phyloP scores from a whole-genome alignment of 2,113 vertebrate species.

The Bubo blakistoni region DNA sequence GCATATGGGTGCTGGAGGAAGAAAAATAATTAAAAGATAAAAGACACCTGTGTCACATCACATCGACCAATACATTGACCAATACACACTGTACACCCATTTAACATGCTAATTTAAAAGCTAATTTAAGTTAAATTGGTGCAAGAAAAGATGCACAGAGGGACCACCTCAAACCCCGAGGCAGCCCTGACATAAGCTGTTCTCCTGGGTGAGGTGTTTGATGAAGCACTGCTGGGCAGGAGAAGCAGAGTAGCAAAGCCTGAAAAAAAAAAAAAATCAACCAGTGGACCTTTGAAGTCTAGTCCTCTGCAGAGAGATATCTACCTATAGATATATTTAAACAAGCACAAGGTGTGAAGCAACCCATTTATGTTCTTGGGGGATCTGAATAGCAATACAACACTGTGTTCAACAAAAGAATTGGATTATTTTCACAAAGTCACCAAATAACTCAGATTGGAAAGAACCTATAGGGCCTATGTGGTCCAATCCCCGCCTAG shows the following conservation, averaged over 20 bases:
- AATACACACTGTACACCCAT: neutral
- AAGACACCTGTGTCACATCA: neutral
- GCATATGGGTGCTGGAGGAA: slow-evolving; percentile 91
- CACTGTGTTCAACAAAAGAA: accelerated
- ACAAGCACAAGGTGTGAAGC: neutral
- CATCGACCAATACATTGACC: no score
- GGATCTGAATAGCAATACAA: neutral
- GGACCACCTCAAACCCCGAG: neutral
- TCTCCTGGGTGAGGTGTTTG: accelerated
- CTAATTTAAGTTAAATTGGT: neutral
- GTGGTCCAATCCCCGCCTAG: neutral
- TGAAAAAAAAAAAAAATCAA: neutral
- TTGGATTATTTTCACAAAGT: neutral
- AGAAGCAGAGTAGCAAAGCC: neutral
- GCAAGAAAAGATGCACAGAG: neutral
- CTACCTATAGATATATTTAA: neutral
- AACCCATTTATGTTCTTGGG: neutral
- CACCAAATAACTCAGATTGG: neutral
- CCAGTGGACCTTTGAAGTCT: neutral
- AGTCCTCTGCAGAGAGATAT: neutral
- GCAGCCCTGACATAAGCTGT: neutral
- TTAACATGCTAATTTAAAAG: neutral
- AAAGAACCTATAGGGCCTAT: neutral
- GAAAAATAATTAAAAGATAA: neutral
- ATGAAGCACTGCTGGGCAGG: neutral